Conservation (phyloP, 2,113 vertebrate genomes). For the Steatornis caripensis region DNA sequence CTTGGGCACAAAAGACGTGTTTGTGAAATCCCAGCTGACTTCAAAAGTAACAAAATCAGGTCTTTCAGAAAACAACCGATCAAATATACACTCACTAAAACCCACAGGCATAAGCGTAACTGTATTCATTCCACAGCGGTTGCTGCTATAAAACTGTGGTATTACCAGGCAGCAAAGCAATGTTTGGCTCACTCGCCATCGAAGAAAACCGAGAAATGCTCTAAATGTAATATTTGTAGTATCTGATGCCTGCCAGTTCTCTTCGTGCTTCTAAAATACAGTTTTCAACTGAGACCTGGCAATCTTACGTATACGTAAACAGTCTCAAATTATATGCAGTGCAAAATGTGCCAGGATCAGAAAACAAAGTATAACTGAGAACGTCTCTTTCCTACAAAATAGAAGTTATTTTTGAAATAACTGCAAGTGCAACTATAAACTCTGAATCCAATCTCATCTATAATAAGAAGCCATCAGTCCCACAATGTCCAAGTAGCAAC, state of each 20-base stretch:
- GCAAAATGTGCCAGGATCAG: background rate
- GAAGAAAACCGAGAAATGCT: background rate
- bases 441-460: background rate
- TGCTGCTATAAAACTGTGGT: background rate
- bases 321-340: background rate
- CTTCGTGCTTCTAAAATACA: background rate
- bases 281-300: background rate
- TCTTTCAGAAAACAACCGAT: background rate
- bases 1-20: background rate
- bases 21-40: background rate
- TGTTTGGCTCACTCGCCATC: background rate
- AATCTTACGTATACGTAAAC: background rate
- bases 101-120: background rate
- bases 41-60: background rate
- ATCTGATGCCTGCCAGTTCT: constrained; percentile 1
- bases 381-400: background rate
- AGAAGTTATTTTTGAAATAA: background rate
- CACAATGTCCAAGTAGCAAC: background rate
- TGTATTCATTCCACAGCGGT: background rate
- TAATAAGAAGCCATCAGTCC: background rate
- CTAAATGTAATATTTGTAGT: background rate
- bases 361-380: background rate
- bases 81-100: background rate
- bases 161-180: background rate
- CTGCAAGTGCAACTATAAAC: background rate